Evolutionary conservation across 2,888 invertebrate species (phyloP).

Genomic region (Cosmia pyralina): DNA sequence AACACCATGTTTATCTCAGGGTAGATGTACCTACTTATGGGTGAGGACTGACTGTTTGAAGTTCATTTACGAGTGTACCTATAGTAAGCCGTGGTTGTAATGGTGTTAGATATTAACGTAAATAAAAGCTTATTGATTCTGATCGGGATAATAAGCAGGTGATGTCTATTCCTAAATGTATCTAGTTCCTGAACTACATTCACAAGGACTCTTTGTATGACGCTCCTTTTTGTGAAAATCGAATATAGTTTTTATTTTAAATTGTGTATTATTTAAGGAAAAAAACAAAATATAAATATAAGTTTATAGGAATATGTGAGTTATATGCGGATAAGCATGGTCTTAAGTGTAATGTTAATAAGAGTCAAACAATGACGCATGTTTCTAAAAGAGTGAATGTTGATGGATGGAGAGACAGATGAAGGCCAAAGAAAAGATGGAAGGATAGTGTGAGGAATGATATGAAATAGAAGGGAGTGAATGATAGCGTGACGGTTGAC

Average conservation of each 20-base stretch:
- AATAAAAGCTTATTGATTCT: conserved; percentile 13
- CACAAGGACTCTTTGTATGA: background rate
- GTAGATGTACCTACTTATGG: conserved; percentile 12
- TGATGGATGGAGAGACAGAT: too few relatives aligned
- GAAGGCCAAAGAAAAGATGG: too few relatives aligned
- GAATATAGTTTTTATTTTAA: background rate
- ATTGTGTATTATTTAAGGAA: too few relatives aligned
- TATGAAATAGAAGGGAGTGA: too few relatives aligned
- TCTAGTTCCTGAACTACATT: background rate
- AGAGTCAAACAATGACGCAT: too few relatives aligned
- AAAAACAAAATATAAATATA: too few relatives aligned
- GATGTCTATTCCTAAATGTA: conserved; percentile 8
- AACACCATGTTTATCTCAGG: conserved; percentile 21
- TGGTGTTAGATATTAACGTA: conserved; percentile 15
- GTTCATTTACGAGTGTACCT: conserved; percentile 29
- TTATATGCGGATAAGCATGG: too few relatives aligned
- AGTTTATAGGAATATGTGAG: too few relatives aligned
- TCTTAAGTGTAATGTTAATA: too few relatives aligned
- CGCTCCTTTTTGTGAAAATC: background rate
- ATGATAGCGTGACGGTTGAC: too few relatives aligned
- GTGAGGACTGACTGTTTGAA: conserved; percentile 19
- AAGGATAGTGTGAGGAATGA: too few relatives aligned
- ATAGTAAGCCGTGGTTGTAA: conserved; percentile 1
- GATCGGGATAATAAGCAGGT: conserved; percentile 32
- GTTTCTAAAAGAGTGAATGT: too few relatives aligned